Base-by-base conservation (phyloP, 2,113 vertebrate species). In the Psophia crepitans region DNA sequence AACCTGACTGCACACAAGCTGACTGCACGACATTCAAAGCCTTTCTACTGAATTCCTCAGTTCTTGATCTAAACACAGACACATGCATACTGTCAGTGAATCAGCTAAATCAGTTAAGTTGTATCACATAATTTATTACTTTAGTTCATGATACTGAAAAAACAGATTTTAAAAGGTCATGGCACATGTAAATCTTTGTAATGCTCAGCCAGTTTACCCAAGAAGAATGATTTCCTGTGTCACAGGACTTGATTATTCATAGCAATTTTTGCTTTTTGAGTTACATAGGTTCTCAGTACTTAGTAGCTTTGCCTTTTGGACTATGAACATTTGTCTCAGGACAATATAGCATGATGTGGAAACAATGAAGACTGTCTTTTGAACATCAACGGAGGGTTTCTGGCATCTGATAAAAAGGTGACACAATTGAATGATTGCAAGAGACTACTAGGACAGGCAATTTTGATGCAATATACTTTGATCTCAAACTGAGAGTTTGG, bases 231-330 rank as follows among this genome's bases (percentile, higher is more conserved):
- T 49, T 53, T 39, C 18, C 11, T 56, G 14, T 74, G 49, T 87
- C 44, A 37, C 15, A 28, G 4, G 4, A 9, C 39, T 68, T 71
- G 48, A 63, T 35, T 23, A 28, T 3, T 60, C 3, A 12, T 4
- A 49, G 9, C 6, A 28, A 15, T 22, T 63, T 82, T 83, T 79
- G 16, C 5, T 46, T 76, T 64, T 54, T 39, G 17, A 64, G 23
- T 56, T 63, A 71, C 17, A 37, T 2, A 37, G 2, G 4, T 22
- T 79, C 21, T 39, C 0, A 0, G 32, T 46, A 48, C 16, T 75
- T 66, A 33, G 26, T 20, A 85, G 41, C 28, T 86, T 89, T 43
- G 58, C 14, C 15, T 91, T 66, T 56, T 63, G 17, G 4, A 5
- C 20, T 41, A 43, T 18, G 26, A 60, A 80, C 43, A 41, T 69